Evolutionary conservation across 2,113 vertebrate genomes (phyloP).

Genomic region (Callipepla californica): DNA sequence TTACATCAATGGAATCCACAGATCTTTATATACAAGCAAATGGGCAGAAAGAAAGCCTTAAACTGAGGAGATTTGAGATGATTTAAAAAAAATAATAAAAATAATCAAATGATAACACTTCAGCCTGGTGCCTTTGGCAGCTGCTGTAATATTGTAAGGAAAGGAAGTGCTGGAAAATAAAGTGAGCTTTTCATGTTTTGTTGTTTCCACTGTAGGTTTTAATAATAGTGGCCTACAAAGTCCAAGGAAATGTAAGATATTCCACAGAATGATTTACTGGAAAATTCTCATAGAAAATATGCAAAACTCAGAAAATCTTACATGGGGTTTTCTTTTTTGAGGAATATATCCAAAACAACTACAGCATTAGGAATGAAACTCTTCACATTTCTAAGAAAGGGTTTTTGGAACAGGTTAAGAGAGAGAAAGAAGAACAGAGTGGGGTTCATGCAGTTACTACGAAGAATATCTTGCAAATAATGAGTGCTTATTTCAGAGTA

Average conservation of each 20-base stretch:
- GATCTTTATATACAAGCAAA: not conserved
- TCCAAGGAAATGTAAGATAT: constrained; percentile 66
- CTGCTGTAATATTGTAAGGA: not conserved
- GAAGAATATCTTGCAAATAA: constrained; percentile 52
- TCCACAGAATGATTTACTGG: constrained; percentile 54
- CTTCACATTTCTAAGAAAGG: not conserved
- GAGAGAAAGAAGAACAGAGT: not conserved
- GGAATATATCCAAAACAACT: constrained; percentile 2
- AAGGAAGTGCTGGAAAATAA: not conserved
- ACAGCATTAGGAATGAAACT: not conserved
- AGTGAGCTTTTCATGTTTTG: not conserved
- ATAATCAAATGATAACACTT: not conserved
- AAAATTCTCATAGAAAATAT: constrained; percentile 70
- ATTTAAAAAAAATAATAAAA: not conserved
- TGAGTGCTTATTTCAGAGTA: constrained; percentile 51
- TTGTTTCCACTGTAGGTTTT: constrained; percentile 64
- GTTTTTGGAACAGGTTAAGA: not conserved
- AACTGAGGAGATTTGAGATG: not conserved
- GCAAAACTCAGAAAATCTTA: constrained; percentile 45
- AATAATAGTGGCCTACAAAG: constrained; percentile 52
- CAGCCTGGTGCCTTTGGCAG: not conserved
- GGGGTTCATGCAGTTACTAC: constrained; percentile 21
- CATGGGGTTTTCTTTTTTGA: constrained; percentile 46
- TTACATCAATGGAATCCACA: not conserved
- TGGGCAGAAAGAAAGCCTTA: not conserved